These are phyloP conservation scores for Lordiphosa fenestrarum DNA, from an alignment of 2,888 invertebrate genomes.

Conservation along the genomic window DNA sequence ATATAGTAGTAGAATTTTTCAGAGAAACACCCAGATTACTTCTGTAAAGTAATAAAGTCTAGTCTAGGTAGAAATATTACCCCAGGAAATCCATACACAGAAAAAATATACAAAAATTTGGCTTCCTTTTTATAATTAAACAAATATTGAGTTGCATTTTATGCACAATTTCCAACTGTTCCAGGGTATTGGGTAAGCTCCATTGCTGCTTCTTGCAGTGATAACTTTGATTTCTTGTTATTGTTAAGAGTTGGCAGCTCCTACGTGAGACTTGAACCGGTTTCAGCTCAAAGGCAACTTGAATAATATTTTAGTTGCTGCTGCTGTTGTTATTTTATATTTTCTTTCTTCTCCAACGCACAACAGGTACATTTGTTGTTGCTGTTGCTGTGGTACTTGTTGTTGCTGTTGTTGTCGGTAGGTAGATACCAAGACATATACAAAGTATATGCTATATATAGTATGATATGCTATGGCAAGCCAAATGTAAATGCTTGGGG, in stretches of 20 bases:
- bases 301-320: constrained; percentile 41
- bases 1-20: too few species aligned
- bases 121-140: too few species aligned
- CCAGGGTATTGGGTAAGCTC: too few species aligned
- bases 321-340: constrained; percentile 26
- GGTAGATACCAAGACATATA: constrained; percentile 13
- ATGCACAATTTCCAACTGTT: too few species aligned
- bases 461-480: constrained; percentile 13
- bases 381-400: constrained; percentile 18
- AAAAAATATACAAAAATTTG: too few species aligned
- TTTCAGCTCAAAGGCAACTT: constrained; percentile 40
- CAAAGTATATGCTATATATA: constrained; percentile 28
- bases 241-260: constrained; percentile 32
- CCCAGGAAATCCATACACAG: too few species aligned
- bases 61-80: too few species aligned
- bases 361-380: constrained; percentile 47
- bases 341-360: constrained; percentile 37
- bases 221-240: constrained; percentile 14
- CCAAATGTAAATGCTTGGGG: constrained; percentile 22
- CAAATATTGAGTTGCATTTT: too few species aligned
- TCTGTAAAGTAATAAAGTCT: too few species aligned
- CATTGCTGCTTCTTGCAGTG: too few species aligned
- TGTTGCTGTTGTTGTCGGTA: constrained; percentile 22
- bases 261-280: constrained; percentile 42
- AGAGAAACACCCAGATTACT: too few species aligned